Evolutionary conservation across 2,113 vertebrate species (phyloP).

Genomic region (Myiagra hebetior): DNA sequence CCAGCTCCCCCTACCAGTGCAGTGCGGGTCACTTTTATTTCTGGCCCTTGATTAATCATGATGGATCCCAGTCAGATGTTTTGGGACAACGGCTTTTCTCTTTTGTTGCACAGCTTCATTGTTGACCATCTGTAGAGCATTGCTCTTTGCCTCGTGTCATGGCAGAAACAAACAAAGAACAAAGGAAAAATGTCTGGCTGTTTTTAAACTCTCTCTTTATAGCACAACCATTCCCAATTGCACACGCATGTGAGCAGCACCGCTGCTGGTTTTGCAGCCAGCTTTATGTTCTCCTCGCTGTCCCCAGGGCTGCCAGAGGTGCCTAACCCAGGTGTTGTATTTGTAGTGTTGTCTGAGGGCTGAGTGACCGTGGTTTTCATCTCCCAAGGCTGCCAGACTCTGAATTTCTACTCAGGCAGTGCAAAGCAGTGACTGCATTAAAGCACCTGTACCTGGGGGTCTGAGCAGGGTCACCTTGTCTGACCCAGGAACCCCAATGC

Average conservation of each 20-base stretch:
- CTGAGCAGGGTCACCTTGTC: neutral
- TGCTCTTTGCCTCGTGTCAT: neutral
- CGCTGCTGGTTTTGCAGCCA: neutral
- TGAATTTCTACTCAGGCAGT: neutral
- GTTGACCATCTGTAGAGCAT: conserved; percentile 9
- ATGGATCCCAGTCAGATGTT: neutral
- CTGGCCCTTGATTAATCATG: neutral
- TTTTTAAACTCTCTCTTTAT: neutral
- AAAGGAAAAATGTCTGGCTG: neutral
- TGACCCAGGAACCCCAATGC: fast-evolving
- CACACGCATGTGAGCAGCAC: neutral
- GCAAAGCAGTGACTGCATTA: neutral
- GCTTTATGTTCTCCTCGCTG: neutral
- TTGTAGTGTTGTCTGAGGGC: neutral
- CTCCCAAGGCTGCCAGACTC: neutral
- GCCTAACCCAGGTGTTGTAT: neutral
- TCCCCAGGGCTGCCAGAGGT: neutral
- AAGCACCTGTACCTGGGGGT: fast-evolving
- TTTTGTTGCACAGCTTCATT: neutral
- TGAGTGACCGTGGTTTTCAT: neutral
- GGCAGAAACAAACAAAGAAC: neutral
- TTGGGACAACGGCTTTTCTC: neutral
- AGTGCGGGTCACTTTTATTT: conserved; percentile 11
- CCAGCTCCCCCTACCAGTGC: neutral
- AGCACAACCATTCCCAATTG: neutral